These are phyloP conservation scores for Drosophila albomicans DNA, from an alignment of 1,140 invertebrate genomes.

Conservation along the genomic window DNA sequence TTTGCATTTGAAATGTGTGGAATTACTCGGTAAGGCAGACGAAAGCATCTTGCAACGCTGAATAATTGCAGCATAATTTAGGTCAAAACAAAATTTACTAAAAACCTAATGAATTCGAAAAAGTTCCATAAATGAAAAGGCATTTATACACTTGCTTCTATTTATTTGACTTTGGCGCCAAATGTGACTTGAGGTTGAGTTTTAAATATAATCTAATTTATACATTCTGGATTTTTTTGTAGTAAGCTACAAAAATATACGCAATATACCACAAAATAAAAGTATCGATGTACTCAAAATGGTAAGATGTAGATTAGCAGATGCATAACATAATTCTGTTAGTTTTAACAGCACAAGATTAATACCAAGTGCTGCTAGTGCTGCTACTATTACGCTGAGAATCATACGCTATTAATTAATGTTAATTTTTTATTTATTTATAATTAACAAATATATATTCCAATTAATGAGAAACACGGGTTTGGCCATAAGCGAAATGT, in stretches of 20 bases:
- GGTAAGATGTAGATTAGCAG: not conserved
- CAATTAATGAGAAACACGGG: not conserved
- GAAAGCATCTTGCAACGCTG: not conserved
- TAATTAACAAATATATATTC: not conserved
- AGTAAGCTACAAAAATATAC: not conserved
- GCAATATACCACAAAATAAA: not conserved
- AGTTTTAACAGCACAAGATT: not conserved
- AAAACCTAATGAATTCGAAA: not conserved
- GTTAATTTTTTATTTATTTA: not conserved
- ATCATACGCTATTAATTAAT: no score
- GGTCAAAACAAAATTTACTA: not conserved
- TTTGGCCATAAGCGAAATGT: not conserved
- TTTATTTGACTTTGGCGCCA: slow-evolving; percentile 1
- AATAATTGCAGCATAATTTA: slow-evolving; percentile 34
- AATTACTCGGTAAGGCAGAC: not conserved
- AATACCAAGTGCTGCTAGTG: no score
- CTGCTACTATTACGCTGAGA: not conserved
- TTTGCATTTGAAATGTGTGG: not conserved
- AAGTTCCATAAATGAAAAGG: not conserved
- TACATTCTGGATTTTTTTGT: not conserved
- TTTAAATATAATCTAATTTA: not conserved
- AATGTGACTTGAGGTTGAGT: not conserved
- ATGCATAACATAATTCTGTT: not conserved
- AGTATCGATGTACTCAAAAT: slow-evolving; percentile 1
- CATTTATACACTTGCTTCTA: not conserved